Base-by-base conservation (phyloP, 2,888 invertebrate species). In the Aplocera efformata region DNA sequence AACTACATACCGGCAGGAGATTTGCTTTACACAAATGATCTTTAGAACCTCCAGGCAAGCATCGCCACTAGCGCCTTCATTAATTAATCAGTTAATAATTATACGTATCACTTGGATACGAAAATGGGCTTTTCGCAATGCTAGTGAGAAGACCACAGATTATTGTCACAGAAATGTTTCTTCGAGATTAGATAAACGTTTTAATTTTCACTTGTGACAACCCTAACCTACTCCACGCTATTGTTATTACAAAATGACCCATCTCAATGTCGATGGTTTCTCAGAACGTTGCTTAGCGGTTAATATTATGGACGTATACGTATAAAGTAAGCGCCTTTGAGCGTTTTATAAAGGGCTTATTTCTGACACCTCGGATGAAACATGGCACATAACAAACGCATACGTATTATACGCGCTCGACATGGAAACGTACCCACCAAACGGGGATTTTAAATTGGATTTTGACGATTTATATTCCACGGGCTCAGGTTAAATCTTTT, bases 171-270 rank as follows among this genome's bases (percentile, higher is more conserved):
- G n/a, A n/a, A n/a, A n/a, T n/a, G n/a, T n/a, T n/a, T n/a, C n/a
- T n/a, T n/a, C n/a, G n/a, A n/a, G n/a, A n/a, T n/a, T n/a, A n/a
- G n/a, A n/a, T n/a, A n/a, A n/a, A n/a, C n/a, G n/a, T n/a, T n/a
- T n/a, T n/a, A n/a, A n/a, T n/a, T n/a, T n/a, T n/a, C n/a, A 13
- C 7, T n/a, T 7, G 53, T 40, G 62, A 10, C 75, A 82, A 41
- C 84, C 84, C 82, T 84, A 59, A 25, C 36, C 9, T 29, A 37
- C 46, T 48, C 53, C 57, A 56, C 32, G 64, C 72, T 74, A 78
- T 84, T 81, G 78, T 83, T 83, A 80, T 78, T 79, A 83, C 70
- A 81, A 82, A 84, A 84, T 73, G 81, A 85, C 86, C 86, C 85
- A 80, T 85, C 84, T 86, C 84, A 86, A 86, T 81, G 86, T 84